A percentile compares a stretch with the other conserved stretches of the same genome.
These are phyloP conservation scores for Stictonetta naevosa DNA, from an alignment of 2,113 vertebrate genomes.

Conservation along the genomic window DNA sequence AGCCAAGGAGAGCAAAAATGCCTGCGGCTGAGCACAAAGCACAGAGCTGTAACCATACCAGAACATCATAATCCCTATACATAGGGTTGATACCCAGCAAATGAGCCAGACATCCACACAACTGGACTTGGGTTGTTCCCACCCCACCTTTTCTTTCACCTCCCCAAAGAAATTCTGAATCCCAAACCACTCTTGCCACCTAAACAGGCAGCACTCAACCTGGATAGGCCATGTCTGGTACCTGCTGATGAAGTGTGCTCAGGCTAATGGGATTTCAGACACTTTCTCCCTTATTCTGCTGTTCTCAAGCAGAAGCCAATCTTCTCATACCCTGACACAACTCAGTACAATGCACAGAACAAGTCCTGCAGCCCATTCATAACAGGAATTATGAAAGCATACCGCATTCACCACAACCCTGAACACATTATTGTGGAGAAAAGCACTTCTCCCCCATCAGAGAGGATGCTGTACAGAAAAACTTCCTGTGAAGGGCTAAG, in stretches of 20 bases:
- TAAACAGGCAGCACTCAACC: not conserved
- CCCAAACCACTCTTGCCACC: not conserved
- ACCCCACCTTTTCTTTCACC: not conserved
- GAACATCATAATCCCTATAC: not conserved
- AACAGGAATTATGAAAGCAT: not conserved
- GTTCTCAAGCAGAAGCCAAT: not conserved
- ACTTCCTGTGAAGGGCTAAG: not conserved
- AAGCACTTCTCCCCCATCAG: not conserved
- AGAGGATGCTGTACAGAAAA: not conserved
- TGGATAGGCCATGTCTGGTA: rapidly evolving
- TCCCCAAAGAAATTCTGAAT: not conserved
- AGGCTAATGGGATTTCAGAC: not conserved
- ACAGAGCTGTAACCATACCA: not conserved
- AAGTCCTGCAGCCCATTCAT: not conserved
- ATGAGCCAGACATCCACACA: rapidly evolving
- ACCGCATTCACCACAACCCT: not conserved
- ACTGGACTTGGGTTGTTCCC: not conserved
- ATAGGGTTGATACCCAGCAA: not conserved
- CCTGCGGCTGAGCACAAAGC: not conserved
- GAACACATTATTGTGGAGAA: not conserved
- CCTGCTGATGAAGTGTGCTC: rapidly evolving
- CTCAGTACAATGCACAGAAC: not conserved
- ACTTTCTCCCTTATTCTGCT: not conserved
- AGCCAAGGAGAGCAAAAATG: rapidly evolving
- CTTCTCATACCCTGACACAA: not conserved